phyloP scores from a whole-genome alignment of 2,797 vertebrate species.

The Myotis daubentonii region DNA sequence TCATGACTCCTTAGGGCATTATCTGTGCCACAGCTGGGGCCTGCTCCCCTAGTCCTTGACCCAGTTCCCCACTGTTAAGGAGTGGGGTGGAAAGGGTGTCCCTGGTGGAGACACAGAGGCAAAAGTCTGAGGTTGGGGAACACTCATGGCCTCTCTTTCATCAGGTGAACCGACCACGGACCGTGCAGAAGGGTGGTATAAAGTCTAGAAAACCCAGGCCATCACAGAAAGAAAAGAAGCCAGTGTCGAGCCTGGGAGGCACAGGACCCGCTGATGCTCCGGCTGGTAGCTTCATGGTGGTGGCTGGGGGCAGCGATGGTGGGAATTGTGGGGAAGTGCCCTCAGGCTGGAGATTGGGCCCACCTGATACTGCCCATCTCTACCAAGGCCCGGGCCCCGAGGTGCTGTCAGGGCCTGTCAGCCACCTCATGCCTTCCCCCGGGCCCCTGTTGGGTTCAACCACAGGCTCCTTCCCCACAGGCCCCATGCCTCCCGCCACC shows the following conservation, averaged over 20 bases:
- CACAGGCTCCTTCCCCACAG: conserved; percentile 65
- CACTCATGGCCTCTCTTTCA: too few species aligned
- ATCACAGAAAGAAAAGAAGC: conserved; percentile 67
- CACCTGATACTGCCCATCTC: conserved; percentile 82
- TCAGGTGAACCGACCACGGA: too few species aligned
- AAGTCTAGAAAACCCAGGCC: too few species aligned
- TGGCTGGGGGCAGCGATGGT: conserved; percentile 82
- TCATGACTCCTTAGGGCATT: too few species aligned
- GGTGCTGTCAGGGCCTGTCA: conserved; percentile 80
- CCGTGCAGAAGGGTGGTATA: too few species aligned
- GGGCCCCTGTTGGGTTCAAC: conserved; percentile 75
- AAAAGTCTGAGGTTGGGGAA: neutral
- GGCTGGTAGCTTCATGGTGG: conserved; percentile 74
- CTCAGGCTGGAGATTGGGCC: conserved; percentile 76
- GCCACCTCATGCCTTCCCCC: conserved; percentile 85
- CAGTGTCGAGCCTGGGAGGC: conserved; percentile 68
- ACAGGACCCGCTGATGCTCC: conserved; percentile 68
- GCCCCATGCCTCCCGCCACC: conserved; percentile 59
- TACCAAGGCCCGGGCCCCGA: conserved; percentile 87
- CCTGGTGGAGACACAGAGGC: neutral
- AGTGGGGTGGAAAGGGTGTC: neutral
- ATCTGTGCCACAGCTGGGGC: too few species aligned
- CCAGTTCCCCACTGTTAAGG: neutral
- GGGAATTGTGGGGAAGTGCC: conserved; percentile 77
- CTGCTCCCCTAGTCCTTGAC: too few species aligned